A percentile compares a stretch with the other conserved stretches of the same genome.
These are phyloP conservation scores for Polydrusus pterygomalis DNA, from an alignment of 2,888 invertebrate species.

Conservation along the genomic window DNA sequence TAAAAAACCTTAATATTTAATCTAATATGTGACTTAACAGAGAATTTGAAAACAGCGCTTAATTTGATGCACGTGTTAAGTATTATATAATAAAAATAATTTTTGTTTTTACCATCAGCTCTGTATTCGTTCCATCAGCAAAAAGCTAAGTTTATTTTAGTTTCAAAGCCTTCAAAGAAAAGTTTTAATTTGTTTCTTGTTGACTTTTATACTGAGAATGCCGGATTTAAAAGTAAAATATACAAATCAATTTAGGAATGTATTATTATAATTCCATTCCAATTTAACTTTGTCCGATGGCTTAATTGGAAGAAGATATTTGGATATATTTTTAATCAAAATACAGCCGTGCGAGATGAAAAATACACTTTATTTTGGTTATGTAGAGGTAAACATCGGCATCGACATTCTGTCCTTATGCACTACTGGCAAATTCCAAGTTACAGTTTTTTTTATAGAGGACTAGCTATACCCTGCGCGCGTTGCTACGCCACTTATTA, in stretches of 20 bases:
- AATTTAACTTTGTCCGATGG: conserved; percentile 4
- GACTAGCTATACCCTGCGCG: too few species aligned
- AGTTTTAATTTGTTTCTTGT: conserved; percentile 25
- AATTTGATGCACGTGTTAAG: too few species aligned
- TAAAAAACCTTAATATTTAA: too few species aligned
- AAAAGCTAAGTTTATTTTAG: conserved; percentile 8
- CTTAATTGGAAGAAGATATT: not conserved
- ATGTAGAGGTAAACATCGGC: too few species aligned
- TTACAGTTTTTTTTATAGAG: too few species aligned
- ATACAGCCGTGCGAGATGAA: too few species aligned
- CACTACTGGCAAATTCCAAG: too few species aligned
- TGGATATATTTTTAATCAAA: not conserved
- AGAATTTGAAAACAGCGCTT: too few species aligned
- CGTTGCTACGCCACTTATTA: too few species aligned
- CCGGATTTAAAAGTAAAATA: conserved; percentile 19
- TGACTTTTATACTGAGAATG: conserved; percentile 12
- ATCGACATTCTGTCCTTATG: too few species aligned
- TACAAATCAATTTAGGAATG: conserved; percentile 7
- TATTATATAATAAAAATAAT: not conserved
- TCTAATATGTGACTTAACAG: too few species aligned
- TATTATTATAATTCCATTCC: conserved; percentile 12
- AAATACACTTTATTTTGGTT: too few species aligned
- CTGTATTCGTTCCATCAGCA: not conserved
- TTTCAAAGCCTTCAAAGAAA: conserved; percentile 10
- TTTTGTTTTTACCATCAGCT: not conserved